These are phyloP conservation scores for Caranx melampygus DNA, from an alignment of 2,113 vertebrate genomes.

Conservation along the genomic window DNA sequence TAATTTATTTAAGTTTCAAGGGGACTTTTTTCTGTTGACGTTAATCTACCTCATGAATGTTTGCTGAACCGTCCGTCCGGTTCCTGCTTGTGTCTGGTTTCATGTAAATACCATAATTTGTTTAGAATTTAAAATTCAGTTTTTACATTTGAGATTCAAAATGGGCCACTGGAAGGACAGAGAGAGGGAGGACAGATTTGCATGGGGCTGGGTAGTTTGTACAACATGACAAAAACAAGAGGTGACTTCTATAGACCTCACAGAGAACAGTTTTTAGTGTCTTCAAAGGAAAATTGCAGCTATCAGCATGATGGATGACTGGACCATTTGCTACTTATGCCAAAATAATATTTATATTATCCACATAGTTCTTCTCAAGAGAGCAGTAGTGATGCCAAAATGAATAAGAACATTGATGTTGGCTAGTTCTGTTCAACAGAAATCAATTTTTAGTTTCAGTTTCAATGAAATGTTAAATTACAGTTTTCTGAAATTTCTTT, in stretches of 20 bases:
- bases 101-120: conserved; percentile 68
- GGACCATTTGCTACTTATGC: too few relatives aligned
- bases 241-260: not conserved
- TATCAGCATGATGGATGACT: not conserved
- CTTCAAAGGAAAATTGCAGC: not conserved
- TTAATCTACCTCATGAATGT: not conserved
- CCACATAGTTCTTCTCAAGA: too few relatives aligned
- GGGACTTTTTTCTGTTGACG: not conserved
- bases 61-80: not conserved
- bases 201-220: conserved; percentile 1
- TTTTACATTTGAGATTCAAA: conserved; percentile 71
- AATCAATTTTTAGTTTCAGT: too few relatives aligned
- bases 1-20: not conserved
- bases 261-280: not conserved
- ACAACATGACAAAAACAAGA: not conserved
- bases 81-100: conserved; percentile 24
- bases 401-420: too few relatives aligned
- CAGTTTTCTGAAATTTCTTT: too few relatives aligned
- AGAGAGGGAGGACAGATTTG: conserved; percentile 19
- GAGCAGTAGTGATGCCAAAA: too few relatives aligned
- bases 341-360: too few relatives aligned
- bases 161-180: not conserved
- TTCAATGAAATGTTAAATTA: too few relatives aligned
- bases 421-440: too few relatives aligned
- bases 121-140: conserved; percentile 66